Base-by-base conservation (phyloP, 2,888 invertebrate genomes). In the Habroteleia sp. region DNA sequence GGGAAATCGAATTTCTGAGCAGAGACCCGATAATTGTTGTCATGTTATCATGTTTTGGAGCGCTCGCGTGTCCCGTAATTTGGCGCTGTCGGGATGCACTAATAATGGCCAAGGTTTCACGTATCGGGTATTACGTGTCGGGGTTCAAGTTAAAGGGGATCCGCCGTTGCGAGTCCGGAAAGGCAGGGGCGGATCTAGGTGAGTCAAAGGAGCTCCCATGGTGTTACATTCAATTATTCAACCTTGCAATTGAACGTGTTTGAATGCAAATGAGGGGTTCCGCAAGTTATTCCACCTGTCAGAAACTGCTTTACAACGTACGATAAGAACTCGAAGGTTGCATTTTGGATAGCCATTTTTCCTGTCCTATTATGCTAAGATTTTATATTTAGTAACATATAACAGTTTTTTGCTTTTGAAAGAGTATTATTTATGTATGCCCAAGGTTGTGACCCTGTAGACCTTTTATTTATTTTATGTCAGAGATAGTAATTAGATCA, bases 71-170 rank as follows among this genome's bases (percentile, higher is more conserved):
- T 25, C 37, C 48, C 17, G 37, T 37, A 29, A 25, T 52, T 52
- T 33, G 11, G 20, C 60, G 46, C 46, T 50, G 31, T 39, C 50
- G 63, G 17, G 37, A 39, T 27, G 35, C 29, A 17, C 41, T 65
- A 42, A 65, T 65, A 48, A 62, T 62, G 46, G 41, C 48, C 31
- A 62, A 39, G 48, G 48, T 41, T 25, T 27, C 48, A 17, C 39
- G 37, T 16, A 23, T 48, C 17, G 37, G 37, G 10, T 46, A 17
- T 58, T 58, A 60, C 60, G 20, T 14, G 62, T 50, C 62, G 10
- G 31, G 37, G n/a, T 16, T 62, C 13, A 48, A 41, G 39, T 62
- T 62, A 62, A 62, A 48, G 48, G 62, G 50, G 50, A 50, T 50
- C 62, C 41, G 14, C 7, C 31, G 48, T 20, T 39, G 11, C 37